phyloP scores from a whole-genome alignment of 2,797 vertebrate species.

The Hylomyscus alleni region DNA sequence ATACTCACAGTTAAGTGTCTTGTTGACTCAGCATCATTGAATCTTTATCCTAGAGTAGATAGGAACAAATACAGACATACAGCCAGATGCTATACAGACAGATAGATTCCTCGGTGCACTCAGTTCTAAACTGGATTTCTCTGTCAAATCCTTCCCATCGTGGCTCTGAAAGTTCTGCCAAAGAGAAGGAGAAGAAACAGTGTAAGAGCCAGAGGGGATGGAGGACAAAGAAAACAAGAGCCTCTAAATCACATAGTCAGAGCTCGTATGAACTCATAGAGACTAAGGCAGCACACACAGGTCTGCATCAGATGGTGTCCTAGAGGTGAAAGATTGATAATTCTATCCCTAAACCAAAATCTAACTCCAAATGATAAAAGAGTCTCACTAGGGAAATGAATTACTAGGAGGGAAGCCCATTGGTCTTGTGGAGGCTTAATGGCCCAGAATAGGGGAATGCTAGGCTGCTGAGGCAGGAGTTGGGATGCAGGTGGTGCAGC shows the following conservation, averaged over 20 bases:
- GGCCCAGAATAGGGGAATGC: too few relatives aligned
- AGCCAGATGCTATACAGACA: background rate
- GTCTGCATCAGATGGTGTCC: background rate
- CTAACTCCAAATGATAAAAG: background rate
- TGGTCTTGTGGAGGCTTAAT: too few relatives aligned
- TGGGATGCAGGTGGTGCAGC: too few relatives aligned
- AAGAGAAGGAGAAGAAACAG: background rate
- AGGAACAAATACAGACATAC: background rate
- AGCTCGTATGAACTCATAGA: background rate
- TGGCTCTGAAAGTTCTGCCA: background rate
- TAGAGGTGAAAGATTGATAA: background rate
- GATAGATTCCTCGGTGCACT: background rate
- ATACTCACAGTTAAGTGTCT: background rate
- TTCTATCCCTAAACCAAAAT: background rate
- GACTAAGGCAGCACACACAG: background rate
- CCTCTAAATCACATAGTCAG: background rate
- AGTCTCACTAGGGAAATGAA: background rate
- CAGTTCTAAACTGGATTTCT: background rate
- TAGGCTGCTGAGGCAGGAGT: too few relatives aligned
- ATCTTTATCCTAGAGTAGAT: background rate
- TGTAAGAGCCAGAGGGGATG: background rate
- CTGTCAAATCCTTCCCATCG: background rate
- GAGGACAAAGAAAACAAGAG: background rate
- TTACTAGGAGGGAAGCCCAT: too few relatives aligned
- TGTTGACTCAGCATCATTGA: background rate